These are phyloP conservation scores for Oryzias melastigma DNA, from an alignment of 2,113 vertebrate species.

Conservation along the genomic window DNA sequence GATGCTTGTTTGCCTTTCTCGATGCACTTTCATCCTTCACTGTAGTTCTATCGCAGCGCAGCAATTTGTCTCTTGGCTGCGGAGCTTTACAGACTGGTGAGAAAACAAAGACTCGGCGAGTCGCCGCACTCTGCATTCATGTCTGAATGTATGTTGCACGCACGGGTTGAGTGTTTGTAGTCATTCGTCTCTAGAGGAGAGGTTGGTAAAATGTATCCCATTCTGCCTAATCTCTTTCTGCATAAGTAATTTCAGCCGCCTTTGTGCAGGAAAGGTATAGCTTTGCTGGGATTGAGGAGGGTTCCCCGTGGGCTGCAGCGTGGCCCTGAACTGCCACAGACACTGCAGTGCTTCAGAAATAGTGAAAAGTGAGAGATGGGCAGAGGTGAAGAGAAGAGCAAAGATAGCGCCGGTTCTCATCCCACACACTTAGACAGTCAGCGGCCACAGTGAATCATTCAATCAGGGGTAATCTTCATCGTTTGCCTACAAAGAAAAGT, in stretches of 20 bases:
- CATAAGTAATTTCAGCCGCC: background rate
- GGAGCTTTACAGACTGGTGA: slow-evolving; percentile 27
- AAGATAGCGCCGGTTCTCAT: slow-evolving; percentile 68
- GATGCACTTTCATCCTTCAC: slow-evolving; percentile 74
- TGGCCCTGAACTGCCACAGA: slow-evolving; percentile 58
- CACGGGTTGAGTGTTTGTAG: slow-evolving; percentile 18
- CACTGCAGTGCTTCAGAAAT: slow-evolving; percentile 69
- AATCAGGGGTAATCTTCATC: slow-evolving; percentile 56
- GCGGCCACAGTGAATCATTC: slow-evolving; percentile 68
- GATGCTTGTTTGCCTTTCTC: slow-evolving; percentile 75
- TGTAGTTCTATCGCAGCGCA: slow-evolving; percentile 64
- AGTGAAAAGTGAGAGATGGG: slow-evolving; percentile 62
- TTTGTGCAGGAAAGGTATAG: slow-evolving; percentile 63
- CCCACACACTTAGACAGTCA: slow-evolving; percentile 66
- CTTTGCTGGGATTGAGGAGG: slow-evolving; percentile 61
- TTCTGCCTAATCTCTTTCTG: slow-evolving; percentile 14
- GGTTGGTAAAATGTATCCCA: slow-evolving; percentile 14
- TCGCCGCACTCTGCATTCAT: slow-evolving; percentile 8
- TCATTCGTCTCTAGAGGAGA: slow-evolving; percentile 31
- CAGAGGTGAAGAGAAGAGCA: slow-evolving; percentile 65
- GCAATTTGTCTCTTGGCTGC: slow-evolving; percentile 66
- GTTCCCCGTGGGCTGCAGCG: slow-evolving; percentile 66
- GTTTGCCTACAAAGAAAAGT: slow-evolving; percentile 40
- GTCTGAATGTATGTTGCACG: slow-evolving; percentile 25
- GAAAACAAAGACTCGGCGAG: slow-evolving; percentile 45